phyloP scores from a whole-genome alignment of 1,140 invertebrate genomes.

The Hypsibius dujardini region DNA sequence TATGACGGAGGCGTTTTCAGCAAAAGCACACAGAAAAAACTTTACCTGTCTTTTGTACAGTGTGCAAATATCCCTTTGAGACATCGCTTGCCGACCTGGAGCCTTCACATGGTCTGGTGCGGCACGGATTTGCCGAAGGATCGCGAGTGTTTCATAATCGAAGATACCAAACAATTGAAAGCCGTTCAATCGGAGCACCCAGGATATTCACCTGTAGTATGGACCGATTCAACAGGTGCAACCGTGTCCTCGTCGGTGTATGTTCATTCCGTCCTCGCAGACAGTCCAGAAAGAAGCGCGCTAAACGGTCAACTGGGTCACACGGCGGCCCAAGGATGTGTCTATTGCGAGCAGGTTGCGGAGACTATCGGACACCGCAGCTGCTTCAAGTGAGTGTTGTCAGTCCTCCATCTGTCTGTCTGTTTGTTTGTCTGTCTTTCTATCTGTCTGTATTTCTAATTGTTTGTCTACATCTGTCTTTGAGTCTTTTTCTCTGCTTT shows the following conservation, averaged over 20 bases:
- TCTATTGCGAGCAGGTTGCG: neutral
- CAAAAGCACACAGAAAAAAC: constrained; percentile 11
- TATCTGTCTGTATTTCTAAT: too few species aligned
- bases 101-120: neutral
- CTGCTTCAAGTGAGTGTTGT: neutral
- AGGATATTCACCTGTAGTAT: neutral
- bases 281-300: neutral
- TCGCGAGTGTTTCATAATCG: neutral
- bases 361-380: neutral
- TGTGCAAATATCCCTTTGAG: neutral
- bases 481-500: too few species aligned
- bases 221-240: too few species aligned
- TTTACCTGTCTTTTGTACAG: neutral
- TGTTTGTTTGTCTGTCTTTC: too few species aligned
- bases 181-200: neutral
- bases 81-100: neutral
- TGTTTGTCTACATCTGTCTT: too few species aligned
- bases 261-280: neutral
- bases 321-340: neutral
- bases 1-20: neutral
- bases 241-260: too few species aligned
- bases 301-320: neutral
- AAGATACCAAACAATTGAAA: neutral
- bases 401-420: too few species aligned
- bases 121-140: neutral